Conservation (phyloP, 2,888 invertebrate species). For the Sericinus montela region DNA sequence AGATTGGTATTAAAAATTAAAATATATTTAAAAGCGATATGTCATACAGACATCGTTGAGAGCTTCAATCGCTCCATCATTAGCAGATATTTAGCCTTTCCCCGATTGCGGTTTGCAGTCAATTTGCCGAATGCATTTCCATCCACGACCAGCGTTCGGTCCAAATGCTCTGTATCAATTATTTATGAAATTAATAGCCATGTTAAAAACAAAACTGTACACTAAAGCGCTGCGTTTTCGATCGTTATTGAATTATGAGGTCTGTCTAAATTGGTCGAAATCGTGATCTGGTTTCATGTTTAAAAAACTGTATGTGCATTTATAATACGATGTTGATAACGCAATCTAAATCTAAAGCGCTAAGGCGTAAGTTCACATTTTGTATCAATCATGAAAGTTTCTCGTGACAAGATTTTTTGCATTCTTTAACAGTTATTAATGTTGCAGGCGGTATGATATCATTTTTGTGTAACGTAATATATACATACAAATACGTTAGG, state of each 20-base stretch:
- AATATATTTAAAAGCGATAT: conserved; percentile 8
- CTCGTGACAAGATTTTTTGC: too few species aligned
- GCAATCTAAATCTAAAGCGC: too few species aligned
- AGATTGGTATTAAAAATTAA: conserved; percentile 7
- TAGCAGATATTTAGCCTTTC: conserved; percentile 76
- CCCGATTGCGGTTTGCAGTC: conserved; percentile 73
- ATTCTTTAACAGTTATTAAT: too few species aligned
- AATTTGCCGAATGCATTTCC: conserved; percentile 75
- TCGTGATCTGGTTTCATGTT: conserved; percentile 22
- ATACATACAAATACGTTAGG: too few species aligned
- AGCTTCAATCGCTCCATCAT: conserved; percentile 63
- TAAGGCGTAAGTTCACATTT: too few species aligned
- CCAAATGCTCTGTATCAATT: conserved; percentile 69
- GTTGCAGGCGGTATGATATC: too few species aligned
- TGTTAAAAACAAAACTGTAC: conserved; percentile 57
- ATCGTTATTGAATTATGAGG: conserved; percentile 61
- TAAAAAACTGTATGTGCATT: too few species aligned
- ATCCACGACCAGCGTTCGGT: conserved; percentile 57
- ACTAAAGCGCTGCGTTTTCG: conserved; percentile 35
- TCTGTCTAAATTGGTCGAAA: conserved; percentile 28
- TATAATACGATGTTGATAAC: too few species aligned
- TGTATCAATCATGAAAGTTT: too few species aligned
- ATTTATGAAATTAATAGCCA: conserved; percentile 72
- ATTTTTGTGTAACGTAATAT: too few species aligned
- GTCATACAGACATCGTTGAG: conserved; percentile 21